phyloP scores from a whole-genome alignment of 2,888 invertebrate species.

The Aspidapion aeneum region DNA sequence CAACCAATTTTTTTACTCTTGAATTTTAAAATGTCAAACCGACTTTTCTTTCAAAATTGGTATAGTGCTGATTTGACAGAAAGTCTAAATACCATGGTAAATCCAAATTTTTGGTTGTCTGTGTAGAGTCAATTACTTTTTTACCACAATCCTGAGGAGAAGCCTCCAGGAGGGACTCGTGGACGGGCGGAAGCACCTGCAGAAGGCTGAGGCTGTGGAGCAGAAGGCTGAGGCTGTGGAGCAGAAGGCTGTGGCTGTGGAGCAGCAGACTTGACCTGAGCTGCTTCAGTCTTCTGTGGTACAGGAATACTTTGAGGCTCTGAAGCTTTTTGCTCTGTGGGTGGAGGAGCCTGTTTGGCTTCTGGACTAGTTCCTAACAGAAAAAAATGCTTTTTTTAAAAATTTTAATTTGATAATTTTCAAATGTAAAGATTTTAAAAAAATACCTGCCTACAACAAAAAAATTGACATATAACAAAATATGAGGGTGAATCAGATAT shows the following conservation, averaged over 20 bases:
- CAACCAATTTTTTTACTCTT: no score
- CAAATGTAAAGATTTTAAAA: not conserved
- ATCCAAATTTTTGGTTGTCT: no score
- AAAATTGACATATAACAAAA: no score
- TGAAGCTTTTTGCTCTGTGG: slow-evolving; percentile 25
- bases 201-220: not conserved
- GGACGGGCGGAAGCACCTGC: slow-evolving; percentile 22
- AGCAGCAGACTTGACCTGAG: not conserved
- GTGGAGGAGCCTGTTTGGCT: slow-evolving; percentile 7
- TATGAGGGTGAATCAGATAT: no score
- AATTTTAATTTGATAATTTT: not conserved
- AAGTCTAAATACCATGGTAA: no score
- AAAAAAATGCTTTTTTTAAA: no score
- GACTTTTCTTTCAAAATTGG: no score
- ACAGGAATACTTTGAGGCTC: slow-evolving; percentile 5
- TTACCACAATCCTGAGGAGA: slow-evolving; percentile 39
- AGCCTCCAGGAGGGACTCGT: slow-evolving; percentile 38
- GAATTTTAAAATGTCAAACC: no score
- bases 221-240: not conserved
- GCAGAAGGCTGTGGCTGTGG: slow-evolving; percentile 2
- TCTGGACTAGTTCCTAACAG: not conserved
- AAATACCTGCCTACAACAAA: no score
- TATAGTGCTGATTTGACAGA: no score
- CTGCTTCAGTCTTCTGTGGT: slow-evolving; percentile 7
- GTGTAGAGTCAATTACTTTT: no score